Evolutionary conservation across 2,888 invertebrate species (phyloP).

Genomic region (Deilephila elpenor): DNA sequence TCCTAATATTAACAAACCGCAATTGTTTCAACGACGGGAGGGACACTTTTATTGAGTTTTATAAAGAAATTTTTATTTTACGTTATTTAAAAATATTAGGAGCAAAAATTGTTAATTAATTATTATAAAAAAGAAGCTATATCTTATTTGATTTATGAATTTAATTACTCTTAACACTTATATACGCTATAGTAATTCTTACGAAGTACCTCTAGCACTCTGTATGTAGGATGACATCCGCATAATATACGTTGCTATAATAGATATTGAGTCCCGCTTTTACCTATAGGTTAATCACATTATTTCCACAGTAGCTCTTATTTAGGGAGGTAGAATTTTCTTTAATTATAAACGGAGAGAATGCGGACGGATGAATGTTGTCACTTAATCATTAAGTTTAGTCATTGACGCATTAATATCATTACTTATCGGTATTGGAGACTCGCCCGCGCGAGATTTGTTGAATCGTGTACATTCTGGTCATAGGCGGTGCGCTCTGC

Average conservation of each 20-base stretch:
- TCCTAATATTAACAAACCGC: constrained; percentile 71
- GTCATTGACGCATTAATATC: constrained; percentile 66
- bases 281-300: constrained; percentile 65
- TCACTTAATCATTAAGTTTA: constrained; percentile 72
- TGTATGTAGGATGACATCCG: constrained; percentile 48
- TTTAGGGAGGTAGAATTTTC: constrained; percentile 67
- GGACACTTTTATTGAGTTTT: constrained; percentile 62
- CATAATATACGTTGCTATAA: constrained; percentile 67
- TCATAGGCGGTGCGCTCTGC: constrained; percentile 72
- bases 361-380: constrained; percentile 73
- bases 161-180: constrained; percentile 38
- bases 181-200: constrained; percentile 24
- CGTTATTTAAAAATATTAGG: constrained; percentile 69
- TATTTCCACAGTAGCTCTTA: constrained; percentile 71
- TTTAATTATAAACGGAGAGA: constrained; percentile 66
- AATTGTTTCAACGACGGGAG: constrained; percentile 63
- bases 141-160: constrained; percentile 61
- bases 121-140: constrained; percentile 68
- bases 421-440: constrained; percentile 60
- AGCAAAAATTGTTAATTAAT: constrained; percentile 78
- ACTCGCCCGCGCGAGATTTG: constrained; percentile 68
- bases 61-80: constrained; percentile 65
- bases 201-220: constrained; percentile 43
- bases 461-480: constrained; percentile 81
- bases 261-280: constrained; percentile 68